Evolutionary conservation across 1,140 invertebrate species (phyloP).

Genomic region (Hyphantria cunea): DNA sequence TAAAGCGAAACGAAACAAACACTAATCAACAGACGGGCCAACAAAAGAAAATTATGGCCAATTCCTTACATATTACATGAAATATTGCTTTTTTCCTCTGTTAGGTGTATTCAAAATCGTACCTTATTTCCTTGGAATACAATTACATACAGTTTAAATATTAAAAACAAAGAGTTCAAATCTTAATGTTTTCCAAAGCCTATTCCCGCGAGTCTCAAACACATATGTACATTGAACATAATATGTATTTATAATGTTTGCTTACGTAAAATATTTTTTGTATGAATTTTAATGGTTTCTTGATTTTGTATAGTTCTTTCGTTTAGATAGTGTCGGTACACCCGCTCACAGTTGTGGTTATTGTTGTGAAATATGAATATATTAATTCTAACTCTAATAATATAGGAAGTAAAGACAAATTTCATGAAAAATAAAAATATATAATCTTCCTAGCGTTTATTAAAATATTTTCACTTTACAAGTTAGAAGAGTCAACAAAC

Average conservation of each 20-base stretch:
- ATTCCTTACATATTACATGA: constrained; percentile 26
- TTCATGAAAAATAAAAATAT: no score
- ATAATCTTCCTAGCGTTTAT: no score
- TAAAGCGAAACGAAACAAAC: constrained; percentile 15
- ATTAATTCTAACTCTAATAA: no score
- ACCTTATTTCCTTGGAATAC: constrained; percentile 4
- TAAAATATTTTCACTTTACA: no score
- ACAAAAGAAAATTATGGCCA: constrained; percentile 25
- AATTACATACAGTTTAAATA: constrained; percentile 9
- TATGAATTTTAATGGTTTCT: constrained; percentile 23
- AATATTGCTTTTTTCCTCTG: constrained; percentile 12
- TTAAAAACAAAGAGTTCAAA: constrained; percentile 18
- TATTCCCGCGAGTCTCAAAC: constrained; percentile 25
- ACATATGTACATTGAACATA: constrained; percentile 26
- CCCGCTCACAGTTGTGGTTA: no score
- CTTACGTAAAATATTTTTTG: constrained; percentile 16
- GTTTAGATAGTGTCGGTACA: no score
- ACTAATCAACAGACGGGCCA: constrained; percentile 14
- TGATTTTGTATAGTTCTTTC: constrained; percentile 22
- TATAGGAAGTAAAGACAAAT: no score
- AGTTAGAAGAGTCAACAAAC: no score
- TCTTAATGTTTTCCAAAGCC: constrained; percentile 29
- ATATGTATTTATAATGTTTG: constrained; percentile 30
- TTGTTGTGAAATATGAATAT: no score
- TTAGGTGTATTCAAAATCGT: constrained; percentile 4